Evolutionary conservation across 2,797 vertebrate genomes (phyloP).

Genomic region (Clarias laeviceps): DNA sequence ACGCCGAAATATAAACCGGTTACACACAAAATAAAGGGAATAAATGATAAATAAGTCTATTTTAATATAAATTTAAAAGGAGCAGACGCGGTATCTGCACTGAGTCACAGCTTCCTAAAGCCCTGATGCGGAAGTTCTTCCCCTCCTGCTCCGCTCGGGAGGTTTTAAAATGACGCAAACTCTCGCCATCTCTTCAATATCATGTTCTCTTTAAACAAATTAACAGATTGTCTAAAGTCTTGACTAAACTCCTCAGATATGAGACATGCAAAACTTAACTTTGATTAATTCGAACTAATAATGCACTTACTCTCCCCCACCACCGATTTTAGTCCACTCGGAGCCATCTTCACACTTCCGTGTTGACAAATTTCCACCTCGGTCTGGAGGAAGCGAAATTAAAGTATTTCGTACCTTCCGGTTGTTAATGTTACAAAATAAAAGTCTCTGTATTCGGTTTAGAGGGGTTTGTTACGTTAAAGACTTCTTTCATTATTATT

Average conservation of each 20-base stretch:
- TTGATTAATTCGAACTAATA: background rate
- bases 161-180: constrained; percentile 36
- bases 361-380: constrained; percentile 50
- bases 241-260: background rate
- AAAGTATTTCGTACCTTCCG: background rate
- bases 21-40: too few relatives aligned
- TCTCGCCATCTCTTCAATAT: background rate
- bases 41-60: background rate
- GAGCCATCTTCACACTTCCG: constrained; percentile 78
- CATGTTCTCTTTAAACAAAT: background rate
- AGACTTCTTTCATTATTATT: background rate
- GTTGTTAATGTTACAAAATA: constrained; percentile 8
- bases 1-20: background rate
- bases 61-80: too few relatives aligned
- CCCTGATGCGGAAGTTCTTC: constrained; percentile 52
- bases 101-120: background rate
- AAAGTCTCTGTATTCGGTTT: background rate
- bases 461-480: background rate
- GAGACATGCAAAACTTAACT: background rate
- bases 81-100: background rate
- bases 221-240: too few relatives aligned
- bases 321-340: constrained; percentile 77
- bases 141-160: background rate
- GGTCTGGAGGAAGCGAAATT: constrained; percentile 11
- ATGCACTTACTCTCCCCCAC: constrained; percentile 79